Evolutionary conservation across 2,113 vertebrate species (phyloP), one percentile per base, ranked within the genome.

Genomic region (Oncorhynchus nerka): DNA sequence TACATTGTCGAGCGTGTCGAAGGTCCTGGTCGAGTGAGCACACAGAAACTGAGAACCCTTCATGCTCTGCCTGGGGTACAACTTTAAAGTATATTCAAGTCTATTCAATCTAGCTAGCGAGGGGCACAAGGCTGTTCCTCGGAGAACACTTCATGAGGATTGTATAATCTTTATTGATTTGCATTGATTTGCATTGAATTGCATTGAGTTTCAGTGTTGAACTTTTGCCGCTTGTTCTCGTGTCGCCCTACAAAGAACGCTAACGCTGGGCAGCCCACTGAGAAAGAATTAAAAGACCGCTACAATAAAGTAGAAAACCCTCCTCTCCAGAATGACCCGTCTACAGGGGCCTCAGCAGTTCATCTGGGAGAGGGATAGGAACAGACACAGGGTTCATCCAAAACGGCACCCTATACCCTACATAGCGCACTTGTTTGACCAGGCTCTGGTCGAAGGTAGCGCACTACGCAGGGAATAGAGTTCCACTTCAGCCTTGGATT

Each of bases 101-200:
- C 51, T 85, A 74, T 51, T 45, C 6, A 68, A 62, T 75, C 67
- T 69, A 2, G 82, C 89, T 87, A 84, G 88, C 85, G 85, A 87
- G 86, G 85, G 90, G 89, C 84, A 75, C 89, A 89, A 19, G 91
- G 88, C 91, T 89, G 78, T 88, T 69, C 48, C 83, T 83, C 88
- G 88, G 85, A 75, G 73, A 75, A 80, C 73, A 83, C 91, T 87
- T 89, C 91, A 94, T 94, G 95, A 28, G 94, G n/a, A 5, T 83
- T 3, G 45, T n/a, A 81, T 91, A 93, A 28, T 48, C 28, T 75
- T 49, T 48, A 3, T 64, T 48, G 76, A 81, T 80, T 98, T 99
- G 97, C 96, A 96, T 95, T 99, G 97, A 26, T 2, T 26, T 97
- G 97, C 97, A 32, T 32, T 6, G 32, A 96, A 95, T 97, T 97